Percentiles rank a stretch among this genome's conserved stretches.
phyloP scores from a whole-genome alignment of 2,113 vertebrate species.

The Alethe castanea region DNA sequence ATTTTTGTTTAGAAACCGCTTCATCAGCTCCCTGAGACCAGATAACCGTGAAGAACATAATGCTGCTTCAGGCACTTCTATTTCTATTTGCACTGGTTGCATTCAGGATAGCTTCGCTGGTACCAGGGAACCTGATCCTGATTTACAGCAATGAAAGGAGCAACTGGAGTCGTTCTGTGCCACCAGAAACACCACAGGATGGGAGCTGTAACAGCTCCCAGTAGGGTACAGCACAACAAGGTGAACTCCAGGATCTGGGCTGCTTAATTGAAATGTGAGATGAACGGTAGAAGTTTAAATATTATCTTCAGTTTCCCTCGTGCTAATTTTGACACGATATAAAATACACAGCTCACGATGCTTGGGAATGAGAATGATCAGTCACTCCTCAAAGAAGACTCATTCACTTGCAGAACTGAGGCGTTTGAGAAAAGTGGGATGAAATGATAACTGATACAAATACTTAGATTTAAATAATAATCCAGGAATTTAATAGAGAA shows the following conservation, averaged over 20 bases:
- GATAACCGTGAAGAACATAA: not conserved
- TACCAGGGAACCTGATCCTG: not conserved
- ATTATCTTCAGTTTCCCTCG: not conserved
- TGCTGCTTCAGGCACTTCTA: not conserved
- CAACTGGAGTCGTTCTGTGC: not conserved
- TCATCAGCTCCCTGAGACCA: not conserved
- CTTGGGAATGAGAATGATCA: not conserved
- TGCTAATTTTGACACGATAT: not conserved
- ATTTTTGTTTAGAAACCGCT: not conserved
- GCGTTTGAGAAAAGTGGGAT: not conserved
- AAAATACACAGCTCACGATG: not conserved
- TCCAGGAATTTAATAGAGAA: not conserved
- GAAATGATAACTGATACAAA: not conserved
- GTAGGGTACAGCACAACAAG: not conserved
- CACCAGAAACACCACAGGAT: not conserved
- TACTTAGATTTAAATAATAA: not conserved
- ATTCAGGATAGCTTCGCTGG: not conserved
- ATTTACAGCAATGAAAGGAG: not conserved
- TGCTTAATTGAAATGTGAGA: not conserved
- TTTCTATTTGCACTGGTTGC: not conserved
- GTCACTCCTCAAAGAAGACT: not conserved
- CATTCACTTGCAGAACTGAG: not conserved
- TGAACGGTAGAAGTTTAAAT: not conserved
- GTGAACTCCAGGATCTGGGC: not conserved
- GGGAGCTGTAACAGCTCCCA: not conserved